phyloP scores from a whole-genome alignment of 2,888 invertebrate species.

The Apodemia zela region DNA sequence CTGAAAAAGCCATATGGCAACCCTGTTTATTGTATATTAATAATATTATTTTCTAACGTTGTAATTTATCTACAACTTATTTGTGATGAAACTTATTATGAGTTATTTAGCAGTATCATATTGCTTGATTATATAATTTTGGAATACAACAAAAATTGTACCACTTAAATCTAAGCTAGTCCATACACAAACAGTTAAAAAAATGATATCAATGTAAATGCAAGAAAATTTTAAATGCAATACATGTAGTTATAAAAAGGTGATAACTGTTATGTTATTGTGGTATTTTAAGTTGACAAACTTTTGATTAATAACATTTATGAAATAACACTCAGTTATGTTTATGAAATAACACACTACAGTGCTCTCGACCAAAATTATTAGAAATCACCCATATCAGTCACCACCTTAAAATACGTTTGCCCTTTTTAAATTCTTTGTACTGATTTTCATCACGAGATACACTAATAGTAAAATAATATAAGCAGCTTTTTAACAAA shows the following conservation, averaged over 20 bases:
- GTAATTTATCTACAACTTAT: background rate
- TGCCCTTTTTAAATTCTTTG: background rate
- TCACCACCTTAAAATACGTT: constrained; percentile 1
- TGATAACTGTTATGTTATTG: background rate
- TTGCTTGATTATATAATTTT: background rate
- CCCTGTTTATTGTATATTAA: background rate
- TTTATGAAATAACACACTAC: too few species aligned
- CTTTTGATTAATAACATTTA: too few species aligned
- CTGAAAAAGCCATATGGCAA: too few species aligned
- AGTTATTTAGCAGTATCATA: background rate
- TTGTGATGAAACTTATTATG: constrained; percentile 7
- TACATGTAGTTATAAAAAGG: background rate
- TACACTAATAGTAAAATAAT: background rate
- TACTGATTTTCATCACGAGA: background rate
- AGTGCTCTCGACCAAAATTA: too few species aligned
- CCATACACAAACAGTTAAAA: background rate
- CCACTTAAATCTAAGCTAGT: background rate
- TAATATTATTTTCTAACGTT: background rate
- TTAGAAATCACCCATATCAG: background rate
- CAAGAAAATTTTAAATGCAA: background rate
- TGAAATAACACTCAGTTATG: too few species aligned
- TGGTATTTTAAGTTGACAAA: too few species aligned
- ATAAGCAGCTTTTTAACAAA: background rate
- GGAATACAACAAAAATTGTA: background rate
- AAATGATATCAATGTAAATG: background rate